Base-by-base conservation (phyloP, 2,888 invertebrate genomes). In the Geotrupes spiniger region DNA sequence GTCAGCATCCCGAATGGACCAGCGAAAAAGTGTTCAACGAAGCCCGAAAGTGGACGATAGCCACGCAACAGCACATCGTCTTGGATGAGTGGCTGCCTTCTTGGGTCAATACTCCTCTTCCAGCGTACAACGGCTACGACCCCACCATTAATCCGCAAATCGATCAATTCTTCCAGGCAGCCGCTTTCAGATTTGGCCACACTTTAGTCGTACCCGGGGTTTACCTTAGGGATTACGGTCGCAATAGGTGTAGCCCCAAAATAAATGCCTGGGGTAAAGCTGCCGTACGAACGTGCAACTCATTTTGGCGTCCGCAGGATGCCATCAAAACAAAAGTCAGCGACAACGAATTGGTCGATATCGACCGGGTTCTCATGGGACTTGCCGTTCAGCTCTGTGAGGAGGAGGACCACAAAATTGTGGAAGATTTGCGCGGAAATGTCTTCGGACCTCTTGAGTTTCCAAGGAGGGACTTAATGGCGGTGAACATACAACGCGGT, bases 111-210 rank as follows among this genome's bases (percentile, higher is more conserved):
- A 17, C 21, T 8, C 15, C 31, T 25, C 33, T 67, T 1, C 36
- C 51, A 16, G 9, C 46, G 28, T 66, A 68, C 54, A 39, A 55
- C 67, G 74, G 71, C 41, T 81, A 81, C 61, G 70, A 80, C 58
- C 74, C 78, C 1, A 71, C 69, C 46, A 64, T 78, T 27, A 76
- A 82, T 64, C 81, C 82, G 3, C 80, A 80, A 61, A 78, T 82
- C 29, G 78, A 78, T 46, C 79, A 81, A 53, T 77, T 80, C 54
- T 82, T 82, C 56, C 80, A 82, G 66, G 68, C 78, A 4, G 80
- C 80, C 4, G 81, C 81, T 2, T 81, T 81, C 72, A 68, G 81
- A 53, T 81, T 80, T 63, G 80, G 81, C 0, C 79, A 80, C 57
- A 81, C 81, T 2, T 63, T 81, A 26, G 79, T 81, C 4, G 75